Evolutionary conservation across 2,797 vertebrate species (phyloP).

Genomic region (Microctenopoma stevenorrisi): DNA sequence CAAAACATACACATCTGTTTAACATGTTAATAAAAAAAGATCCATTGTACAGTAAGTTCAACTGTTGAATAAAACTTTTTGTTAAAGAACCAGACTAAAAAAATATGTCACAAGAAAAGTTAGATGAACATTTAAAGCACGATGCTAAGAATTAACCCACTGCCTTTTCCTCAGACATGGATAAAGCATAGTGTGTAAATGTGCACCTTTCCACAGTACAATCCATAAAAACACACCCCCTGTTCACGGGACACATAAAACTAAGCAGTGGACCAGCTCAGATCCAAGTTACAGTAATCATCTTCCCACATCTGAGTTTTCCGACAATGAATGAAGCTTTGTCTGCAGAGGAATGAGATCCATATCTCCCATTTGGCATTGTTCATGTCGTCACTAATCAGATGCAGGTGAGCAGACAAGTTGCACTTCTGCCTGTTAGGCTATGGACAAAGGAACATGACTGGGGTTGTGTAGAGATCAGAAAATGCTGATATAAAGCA

Average conservation of each 20-base stretch:
- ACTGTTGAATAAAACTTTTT: slow-evolving; percentile 5
- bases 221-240: slow-evolving; percentile 33
- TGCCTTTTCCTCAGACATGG: slow-evolving; percentile 13
- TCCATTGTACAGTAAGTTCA: slow-evolving; percentile 5
- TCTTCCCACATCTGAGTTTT: slow-evolving; percentile 79
- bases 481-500: slow-evolving; percentile 52
- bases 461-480: slow-evolving; percentile 52
- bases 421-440: slow-evolving; percentile 43
- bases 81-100: not conserved
- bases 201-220: slow-evolving; percentile 29
- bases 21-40: slow-evolving; percentile 31
- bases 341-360: slow-evolving; percentile 82
- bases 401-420: slow-evolving; percentile 82
- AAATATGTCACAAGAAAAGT: not conserved
- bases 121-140: not conserved
- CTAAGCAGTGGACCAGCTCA: slow-evolving; percentile 50
- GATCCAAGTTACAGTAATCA: slow-evolving; percentile 69
- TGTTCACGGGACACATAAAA: slow-evolving; percentile 50
- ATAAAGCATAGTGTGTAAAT: slow-evolving; percentile 18
- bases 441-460: slow-evolving; percentile 50
- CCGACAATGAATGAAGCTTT: slow-evolving; percentile 85
- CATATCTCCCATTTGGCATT: slow-evolving; percentile 82
- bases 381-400: slow-evolving; percentile 81
- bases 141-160: not conserved
- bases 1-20: slow-evolving; percentile 60